These are phyloP conservation scores for Lasiurus borealis DNA, from an alignment of 2,113 vertebrate species.

Conservation along the genomic window DNA sequence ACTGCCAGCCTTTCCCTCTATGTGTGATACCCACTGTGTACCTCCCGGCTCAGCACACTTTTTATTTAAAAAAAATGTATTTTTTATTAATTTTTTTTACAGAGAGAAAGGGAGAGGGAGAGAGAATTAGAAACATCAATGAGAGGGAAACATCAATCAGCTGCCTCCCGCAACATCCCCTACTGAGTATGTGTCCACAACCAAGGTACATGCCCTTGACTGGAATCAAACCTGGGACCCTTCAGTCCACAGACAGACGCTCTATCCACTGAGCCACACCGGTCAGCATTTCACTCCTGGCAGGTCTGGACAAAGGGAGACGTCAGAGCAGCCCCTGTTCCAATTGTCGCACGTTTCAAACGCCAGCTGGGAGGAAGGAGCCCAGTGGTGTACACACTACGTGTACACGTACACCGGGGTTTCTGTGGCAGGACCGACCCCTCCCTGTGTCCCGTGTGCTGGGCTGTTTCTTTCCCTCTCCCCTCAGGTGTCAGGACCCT, in stretches of 20 bases:
- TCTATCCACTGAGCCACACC: no score
- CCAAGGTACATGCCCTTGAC: no score
- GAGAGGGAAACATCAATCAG: no score
- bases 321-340: neutral
- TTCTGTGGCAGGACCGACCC: accelerated
- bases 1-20: neutral
- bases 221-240: no score
- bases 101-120: no score
- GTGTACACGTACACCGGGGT: accelerated
- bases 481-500: neutral
- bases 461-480: neutral
- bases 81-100: no score
- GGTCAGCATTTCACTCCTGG: neutral
- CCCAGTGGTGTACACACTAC: accelerated
- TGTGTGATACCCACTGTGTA: neutral
- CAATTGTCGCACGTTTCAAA: neutral
- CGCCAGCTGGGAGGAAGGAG: neutral
- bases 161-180: no score
- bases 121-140: no score
- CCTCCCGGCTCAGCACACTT: neutral
- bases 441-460: accelerated
- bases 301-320: neutral
- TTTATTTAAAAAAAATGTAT: no score
- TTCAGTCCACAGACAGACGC: no score
- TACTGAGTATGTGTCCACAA: no score